Conservation (phyloP, 1,140 invertebrate genomes). For the Dendrolimus kikuchii region DNA sequence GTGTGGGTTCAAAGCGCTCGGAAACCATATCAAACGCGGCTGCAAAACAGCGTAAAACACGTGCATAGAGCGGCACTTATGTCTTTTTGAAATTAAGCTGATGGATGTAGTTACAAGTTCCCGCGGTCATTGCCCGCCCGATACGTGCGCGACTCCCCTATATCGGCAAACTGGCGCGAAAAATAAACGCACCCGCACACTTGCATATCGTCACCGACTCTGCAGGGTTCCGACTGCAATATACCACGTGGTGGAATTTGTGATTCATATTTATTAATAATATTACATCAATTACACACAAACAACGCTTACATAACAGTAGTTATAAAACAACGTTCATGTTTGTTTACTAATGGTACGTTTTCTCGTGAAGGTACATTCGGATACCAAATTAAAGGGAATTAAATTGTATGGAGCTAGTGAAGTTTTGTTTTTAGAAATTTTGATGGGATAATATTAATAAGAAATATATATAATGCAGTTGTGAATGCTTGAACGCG, state of each 20-base stretch:
- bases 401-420: neutral
- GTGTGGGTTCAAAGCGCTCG: slow-evolving; percentile 50
- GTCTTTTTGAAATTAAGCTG: slow-evolving; percentile 26
- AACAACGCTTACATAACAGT: no score
- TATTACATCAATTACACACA: no score
- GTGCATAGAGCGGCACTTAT: slow-evolving; percentile 21
- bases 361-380: no score
- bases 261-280: no score
- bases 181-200: slow-evolving; percentile 31
- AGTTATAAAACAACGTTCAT: no score
- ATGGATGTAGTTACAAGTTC: slow-evolving; percentile 67
- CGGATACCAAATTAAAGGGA: neutral
- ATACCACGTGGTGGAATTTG: neutral
- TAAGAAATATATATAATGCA: slow-evolving; percentile 45
- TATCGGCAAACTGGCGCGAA: slow-evolving; percentile 61
- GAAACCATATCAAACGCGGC: slow-evolving; percentile 4
- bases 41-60: slow-evolving; percentile 23
- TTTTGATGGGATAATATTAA: slow-evolving; percentile 24
- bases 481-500: slow-evolving; percentile 52
- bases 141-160: slow-evolving; percentile 59
- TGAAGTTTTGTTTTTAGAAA: neutral
- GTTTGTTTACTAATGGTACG: no score
- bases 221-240: neutral
- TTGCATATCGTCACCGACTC: neutral
- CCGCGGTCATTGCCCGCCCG: slow-evolving; percentile 60